Conservation (phyloP, 2,113 vertebrate species). For the human region GRCh38 chr3:122922001-122922500, state of each 20-base stretch:
- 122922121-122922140: constrained; percentile 81
- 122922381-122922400: constrained; percentile 97
- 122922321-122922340: constrained; percentile 95
- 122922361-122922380: constrained; percentile 97
- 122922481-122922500: accelerated
- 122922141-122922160: constrained; percentile 66
- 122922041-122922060: constrained; percentile 97
- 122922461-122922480: background rate
- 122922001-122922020: constrained; percentile 95
- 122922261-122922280: constrained; percentile 96
- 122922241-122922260: constrained; percentile 98
- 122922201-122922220: background rate
- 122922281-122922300: constrained; percentile 98
- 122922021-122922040: constrained; percentile 88
- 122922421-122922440: constrained; percentile 90
- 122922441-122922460: constrained; percentile 89
- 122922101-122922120: constrained; percentile 97
- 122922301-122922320: constrained; percentile 95
- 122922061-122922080: constrained; percentile 95
- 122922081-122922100: constrained; percentile 93
- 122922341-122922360: constrained; percentile 96
- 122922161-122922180: background rate
- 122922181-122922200: background rate
- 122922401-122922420: constrained; percentile 95
- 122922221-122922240: constrained; percentile 82